phyloP scores from a whole-genome alignment of 2,888 invertebrate genomes.

The Acanthosoma haemorrhoidale region DNA sequence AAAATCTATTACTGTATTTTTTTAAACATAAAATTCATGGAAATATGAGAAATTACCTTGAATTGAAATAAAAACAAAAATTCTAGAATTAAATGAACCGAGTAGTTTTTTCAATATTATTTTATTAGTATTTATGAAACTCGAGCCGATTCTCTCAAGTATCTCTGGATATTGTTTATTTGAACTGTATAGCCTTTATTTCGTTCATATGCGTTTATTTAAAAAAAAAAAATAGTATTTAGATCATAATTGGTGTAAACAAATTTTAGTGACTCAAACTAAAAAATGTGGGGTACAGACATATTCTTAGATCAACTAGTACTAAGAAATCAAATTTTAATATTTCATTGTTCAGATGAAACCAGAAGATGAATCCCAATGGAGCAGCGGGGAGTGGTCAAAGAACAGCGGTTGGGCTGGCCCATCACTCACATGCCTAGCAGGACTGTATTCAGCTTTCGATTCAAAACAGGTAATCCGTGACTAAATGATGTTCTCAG shows the following conservation, averaged over 20 bases:
- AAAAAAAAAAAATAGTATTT: neutral
- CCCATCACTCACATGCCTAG: conserved; percentile 63
- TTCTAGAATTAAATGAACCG: too few species aligned
- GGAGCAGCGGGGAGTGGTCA: conserved; percentile 50
- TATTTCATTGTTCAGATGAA: conserved; percentile 13
- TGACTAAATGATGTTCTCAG: too few species aligned
- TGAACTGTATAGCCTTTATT: too few species aligned
- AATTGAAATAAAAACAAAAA: too few species aligned
- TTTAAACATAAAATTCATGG: too few species aligned
- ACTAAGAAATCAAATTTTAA: neutral
- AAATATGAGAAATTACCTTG: too few species aligned
- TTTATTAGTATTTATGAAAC: too few species aligned
- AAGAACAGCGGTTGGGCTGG: conserved; percentile 57
- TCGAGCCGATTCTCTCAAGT: too few species aligned
- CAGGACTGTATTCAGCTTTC: conserved; percentile 70
- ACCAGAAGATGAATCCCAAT: conserved; percentile 54
- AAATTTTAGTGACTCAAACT: neutral
- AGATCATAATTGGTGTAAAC: neutral
- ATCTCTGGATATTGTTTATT: too few species aligned
- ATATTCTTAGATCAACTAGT: neutral
- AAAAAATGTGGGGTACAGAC: neutral
- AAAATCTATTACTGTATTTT: too few species aligned
- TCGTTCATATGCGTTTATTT: neutral
- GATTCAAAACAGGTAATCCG: conserved; percentile 48
- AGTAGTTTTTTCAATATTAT: too few species aligned